These are phyloP conservation scores for Zygaena filipendulae DNA, from an alignment of 2,888 invertebrate species.

Conservation along the genomic window DNA sequence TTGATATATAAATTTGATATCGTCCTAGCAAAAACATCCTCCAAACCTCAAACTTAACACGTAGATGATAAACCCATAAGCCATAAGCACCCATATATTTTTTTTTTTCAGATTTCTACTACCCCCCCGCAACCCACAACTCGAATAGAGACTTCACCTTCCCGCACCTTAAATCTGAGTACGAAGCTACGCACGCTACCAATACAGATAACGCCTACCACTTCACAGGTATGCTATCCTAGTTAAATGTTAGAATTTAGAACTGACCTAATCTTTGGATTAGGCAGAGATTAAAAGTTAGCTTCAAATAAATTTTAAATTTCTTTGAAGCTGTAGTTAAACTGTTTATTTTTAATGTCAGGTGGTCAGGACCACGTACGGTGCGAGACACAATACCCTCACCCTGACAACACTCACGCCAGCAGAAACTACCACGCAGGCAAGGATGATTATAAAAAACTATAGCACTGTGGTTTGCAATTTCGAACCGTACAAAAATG, in stretches of 20 bases:
- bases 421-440: slow-evolving; percentile 35
- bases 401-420: slow-evolving; percentile 52
- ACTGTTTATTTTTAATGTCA: slow-evolving; percentile 19
- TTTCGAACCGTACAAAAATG: too few relatives aligned
- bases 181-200: slow-evolving; percentile 55
- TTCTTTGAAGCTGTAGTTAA: slow-evolving; percentile 1
- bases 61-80: too few relatives aligned
- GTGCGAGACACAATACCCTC: slow-evolving; percentile 45
- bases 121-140: slow-evolving; percentile 38
- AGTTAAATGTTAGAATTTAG: slow-evolving; percentile 49
- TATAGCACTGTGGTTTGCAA: too few relatives aligned
- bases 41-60: too few relatives aligned
- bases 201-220: slow-evolving; percentile 54
- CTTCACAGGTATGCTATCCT: slow-evolving; percentile 58
- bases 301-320: not conserved
- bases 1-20: too few relatives aligned
- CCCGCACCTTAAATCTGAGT: slow-evolving; percentile 49
- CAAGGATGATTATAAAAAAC: slow-evolving; percentile 20
- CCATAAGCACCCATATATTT: not conserved
- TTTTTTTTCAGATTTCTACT: slow-evolving; percentile 40
- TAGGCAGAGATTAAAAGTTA: not conserved
- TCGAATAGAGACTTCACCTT: slow-evolving; percentile 29
- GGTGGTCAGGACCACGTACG: slow-evolving; percentile 52
- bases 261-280: slow-evolving; percentile 23
- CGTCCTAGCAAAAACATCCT: too few relatives aligned